Evolutionary conservation across 2,797 vertebrate species (phyloP).

Genomic region (Heterohyrax brucei): DNA sequence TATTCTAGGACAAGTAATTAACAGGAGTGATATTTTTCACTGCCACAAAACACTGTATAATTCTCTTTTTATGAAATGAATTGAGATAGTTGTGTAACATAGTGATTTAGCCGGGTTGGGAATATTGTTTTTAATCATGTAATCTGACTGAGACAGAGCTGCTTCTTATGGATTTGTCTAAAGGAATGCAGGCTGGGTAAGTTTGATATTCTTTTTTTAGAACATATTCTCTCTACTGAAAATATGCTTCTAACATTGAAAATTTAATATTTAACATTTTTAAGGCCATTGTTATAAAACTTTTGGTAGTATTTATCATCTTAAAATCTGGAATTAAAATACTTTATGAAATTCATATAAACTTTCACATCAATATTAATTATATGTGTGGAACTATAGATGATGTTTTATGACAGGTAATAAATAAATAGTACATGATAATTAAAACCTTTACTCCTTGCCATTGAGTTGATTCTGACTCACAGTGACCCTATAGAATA

Average conservation of each 20-base stretch:
- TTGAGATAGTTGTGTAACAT: constrained; percentile 60
- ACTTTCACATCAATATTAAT: background rate
- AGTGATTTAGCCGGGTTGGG: constrained; percentile 50
- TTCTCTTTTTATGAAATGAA: constrained; percentile 71
- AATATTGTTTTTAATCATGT: constrained; percentile 67
- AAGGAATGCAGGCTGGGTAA: constrained; percentile 35
- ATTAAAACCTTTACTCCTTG: constrained; percentile 3
- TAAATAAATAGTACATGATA: constrained; percentile 30
- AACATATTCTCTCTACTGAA: constrained; percentile 57
- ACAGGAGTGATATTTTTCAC: constrained; percentile 68
- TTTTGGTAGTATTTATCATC: constrained; percentile 1
- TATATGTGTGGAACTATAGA: constrained; percentile 23
- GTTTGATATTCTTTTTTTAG: constrained; percentile 39
- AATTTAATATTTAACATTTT: constrained; percentile 42
- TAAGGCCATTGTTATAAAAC: constrained; percentile 13
- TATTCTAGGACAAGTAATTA: constrained; percentile 77
- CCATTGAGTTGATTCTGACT: too few relatives aligned
- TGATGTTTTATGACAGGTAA: constrained; percentile 28
- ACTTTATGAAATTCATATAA: background rate
- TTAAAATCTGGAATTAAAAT: constrained; percentile 28
- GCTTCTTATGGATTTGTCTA: constrained; percentile 33
- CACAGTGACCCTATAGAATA: too few relatives aligned
- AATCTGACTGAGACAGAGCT: constrained; percentile 56
- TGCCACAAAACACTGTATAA: constrained; percentile 50
- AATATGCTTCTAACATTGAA: constrained; percentile 43